phyloP scores from a whole-genome alignment of 2,113 vertebrate species.

The Promerops cafer region DNA sequence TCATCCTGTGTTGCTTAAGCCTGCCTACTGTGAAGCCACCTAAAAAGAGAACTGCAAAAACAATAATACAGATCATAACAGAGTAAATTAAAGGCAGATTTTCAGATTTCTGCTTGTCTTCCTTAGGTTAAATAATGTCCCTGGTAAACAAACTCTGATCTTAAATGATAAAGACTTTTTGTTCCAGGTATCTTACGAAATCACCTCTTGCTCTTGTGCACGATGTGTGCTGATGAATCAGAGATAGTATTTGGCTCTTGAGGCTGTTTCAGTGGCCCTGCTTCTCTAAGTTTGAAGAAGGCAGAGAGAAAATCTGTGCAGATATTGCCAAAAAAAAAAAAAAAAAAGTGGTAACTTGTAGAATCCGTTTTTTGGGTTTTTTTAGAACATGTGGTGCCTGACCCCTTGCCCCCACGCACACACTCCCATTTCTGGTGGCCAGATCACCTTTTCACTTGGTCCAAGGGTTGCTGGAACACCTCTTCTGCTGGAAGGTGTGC shows the following conservation, averaged over 20 bases:
- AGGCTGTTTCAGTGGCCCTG: neutral
- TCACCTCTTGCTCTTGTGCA: neutral
- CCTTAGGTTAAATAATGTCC: slow-evolving; percentile 11
- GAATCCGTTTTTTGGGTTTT: neutral
- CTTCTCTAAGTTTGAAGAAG: neutral
- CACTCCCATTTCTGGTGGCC: neutral
- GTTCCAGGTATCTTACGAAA: neutral
- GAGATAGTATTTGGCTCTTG: neutral
- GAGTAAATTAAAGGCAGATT: neutral
- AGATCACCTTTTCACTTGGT: neutral
- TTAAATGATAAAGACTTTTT: neutral
- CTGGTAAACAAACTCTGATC: slow-evolving; percentile 24
- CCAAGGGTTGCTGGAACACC: neutral
- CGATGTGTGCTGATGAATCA: neutral
- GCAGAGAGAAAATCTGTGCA: neutral
- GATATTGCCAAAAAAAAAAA: neutral
- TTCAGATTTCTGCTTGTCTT: slow-evolving; percentile 11
- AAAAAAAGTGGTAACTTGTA: neutral
- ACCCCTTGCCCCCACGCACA: no score
- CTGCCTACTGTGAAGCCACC: neutral
- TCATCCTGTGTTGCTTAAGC: neutral
- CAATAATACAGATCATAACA: neutral
- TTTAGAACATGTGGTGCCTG: neutral
- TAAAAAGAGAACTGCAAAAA: neutral
- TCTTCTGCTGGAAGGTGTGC: neutral